Evolutionary conservation across 2,113 vertebrate genomes (phyloP).

Genomic region (Tringa solitaria): DNA sequence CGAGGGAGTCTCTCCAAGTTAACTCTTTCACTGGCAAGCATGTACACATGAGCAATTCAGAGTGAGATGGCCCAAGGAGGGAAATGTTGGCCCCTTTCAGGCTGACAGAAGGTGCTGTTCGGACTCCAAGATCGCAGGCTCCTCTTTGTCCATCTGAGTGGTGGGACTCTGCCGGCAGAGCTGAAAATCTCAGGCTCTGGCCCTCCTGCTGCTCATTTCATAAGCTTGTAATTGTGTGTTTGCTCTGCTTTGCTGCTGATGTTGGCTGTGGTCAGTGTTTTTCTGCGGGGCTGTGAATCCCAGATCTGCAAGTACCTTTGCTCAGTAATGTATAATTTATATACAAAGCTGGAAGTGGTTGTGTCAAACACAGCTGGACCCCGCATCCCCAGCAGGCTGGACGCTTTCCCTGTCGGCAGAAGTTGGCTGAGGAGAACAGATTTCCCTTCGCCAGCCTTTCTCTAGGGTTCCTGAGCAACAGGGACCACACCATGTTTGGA

Average conservation of each 20-base stretch:
- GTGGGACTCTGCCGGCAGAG: not conserved
- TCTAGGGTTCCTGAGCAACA: not conserved
- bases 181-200: not conserved
- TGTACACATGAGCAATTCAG: not conserved
- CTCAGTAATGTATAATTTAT: not conserved
- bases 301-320: not conserved
- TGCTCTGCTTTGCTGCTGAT: not conserved
- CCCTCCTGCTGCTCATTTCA: fast-evolving
- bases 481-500: fast-evolving
- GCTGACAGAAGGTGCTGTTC: not conserved
- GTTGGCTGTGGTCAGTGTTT: not conserved
- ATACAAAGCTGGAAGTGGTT: not conserved
- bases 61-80: not conserved
- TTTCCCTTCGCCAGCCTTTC: not conserved
- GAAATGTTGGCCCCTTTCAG: not conserved
- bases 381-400: not conserved
- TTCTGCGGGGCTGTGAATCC: not conserved
- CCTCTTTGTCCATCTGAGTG: not conserved
- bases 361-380: not conserved
- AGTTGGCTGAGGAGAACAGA: not conserved
- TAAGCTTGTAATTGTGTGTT: not conserved
- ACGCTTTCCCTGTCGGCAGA: not conserved
- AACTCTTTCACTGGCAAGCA: not conserved
- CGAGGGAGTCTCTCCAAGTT: not conserved
- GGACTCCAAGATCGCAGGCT: not conserved